Conservation (phyloP, 92 coral and sea anemone species). For the Diadumene lineata region DNA sequence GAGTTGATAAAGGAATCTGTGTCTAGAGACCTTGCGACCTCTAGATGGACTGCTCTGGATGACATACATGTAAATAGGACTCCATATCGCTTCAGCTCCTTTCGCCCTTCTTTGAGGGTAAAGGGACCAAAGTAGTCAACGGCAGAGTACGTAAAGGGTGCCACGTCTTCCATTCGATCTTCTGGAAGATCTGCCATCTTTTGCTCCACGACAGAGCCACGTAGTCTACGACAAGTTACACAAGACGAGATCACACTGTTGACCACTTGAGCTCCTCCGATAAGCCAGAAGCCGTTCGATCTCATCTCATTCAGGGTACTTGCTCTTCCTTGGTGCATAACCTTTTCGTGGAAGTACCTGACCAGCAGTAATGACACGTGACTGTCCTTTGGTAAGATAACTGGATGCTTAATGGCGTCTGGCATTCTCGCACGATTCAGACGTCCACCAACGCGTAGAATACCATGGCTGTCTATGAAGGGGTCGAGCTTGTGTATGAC, state of each 20-base stretch:
- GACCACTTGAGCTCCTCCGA: background rate
- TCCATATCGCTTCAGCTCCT: slow-evolving; percentile 1
- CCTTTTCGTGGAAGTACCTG: background rate
- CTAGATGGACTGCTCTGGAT: too few relatives aligned
- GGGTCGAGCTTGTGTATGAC: too few relatives aligned
- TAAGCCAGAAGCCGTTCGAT: background rate
- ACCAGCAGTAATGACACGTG: background rate
- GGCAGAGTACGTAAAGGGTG: background rate
- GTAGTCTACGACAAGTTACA: background rate
- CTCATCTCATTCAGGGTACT: background rate
- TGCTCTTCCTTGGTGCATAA: slow-evolving; percentile 2
- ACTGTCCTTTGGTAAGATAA: slow-evolving; percentile 3
- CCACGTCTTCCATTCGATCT: background rate
- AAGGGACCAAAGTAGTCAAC: slow-evolving; percentile 10
- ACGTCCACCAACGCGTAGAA: slow-evolving; percentile 6
- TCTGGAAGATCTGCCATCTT: slow-evolving; percentile 9
- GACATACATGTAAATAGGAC: slow-evolving; percentile 6
- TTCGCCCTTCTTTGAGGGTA: background rate
- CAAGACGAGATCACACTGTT: background rate
- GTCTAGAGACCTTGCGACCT: too few relatives aligned
- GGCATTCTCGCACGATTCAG: background rate
- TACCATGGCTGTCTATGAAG: too few relatives aligned
- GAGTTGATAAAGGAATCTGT: too few relatives aligned
- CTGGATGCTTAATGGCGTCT: slow-evolving; percentile 4
- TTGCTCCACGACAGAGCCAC: background rate